Base-by-base conservation (phyloP, 2,797 vertebrate species). In the Oreortyx pictus region DNA sequence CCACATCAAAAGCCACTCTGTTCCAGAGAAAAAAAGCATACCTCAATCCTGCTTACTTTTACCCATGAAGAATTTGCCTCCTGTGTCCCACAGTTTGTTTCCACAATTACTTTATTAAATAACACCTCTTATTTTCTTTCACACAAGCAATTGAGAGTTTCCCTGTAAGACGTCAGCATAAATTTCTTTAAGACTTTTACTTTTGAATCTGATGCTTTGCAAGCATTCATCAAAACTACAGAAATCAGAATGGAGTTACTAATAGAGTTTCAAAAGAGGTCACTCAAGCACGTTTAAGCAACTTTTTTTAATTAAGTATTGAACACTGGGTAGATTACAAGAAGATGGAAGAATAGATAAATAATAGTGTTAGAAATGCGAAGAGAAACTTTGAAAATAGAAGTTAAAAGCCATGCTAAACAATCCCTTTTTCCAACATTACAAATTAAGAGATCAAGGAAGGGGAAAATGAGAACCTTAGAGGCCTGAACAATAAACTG, bases 281-380 rank as follows among this genome's bases (percentile, higher is more conserved):
- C 87, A 82, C 85, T 91, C 83, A 82, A 62, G 60, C 33, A 49
- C 41, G 77, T 20, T 57, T 87, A 72, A 92, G 65, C 52, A 90
- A 93, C 90, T 89, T 95, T 89, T 57, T 57, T 56, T 33, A 94
- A 96, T 95, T 92, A 96, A 95, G 56, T 95, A 91, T 81, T 82
- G 75, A 97, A 78, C 61, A 77, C 33, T 54, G 44, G 57, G 52
- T 56, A 94, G 82, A 85, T 89, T 92, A 84, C 33, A 92, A 90
- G 78, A 92, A 90, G 81, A 93, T 75, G 61, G 17, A 39, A 95
- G 79, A 95, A 46, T 27, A 94, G 71, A 95, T 66, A 92, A 52
- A 94, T 22, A 39, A 91, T 31, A 71, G 27, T 56, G 78, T 90
- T 84, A 81, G 52, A 93, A 74, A 90, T 85, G 29, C 62, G 89